Evolutionary conservation across 1,140 invertebrate genomes (phyloP).

Genomic region (Sinella curviseta): DNA sequence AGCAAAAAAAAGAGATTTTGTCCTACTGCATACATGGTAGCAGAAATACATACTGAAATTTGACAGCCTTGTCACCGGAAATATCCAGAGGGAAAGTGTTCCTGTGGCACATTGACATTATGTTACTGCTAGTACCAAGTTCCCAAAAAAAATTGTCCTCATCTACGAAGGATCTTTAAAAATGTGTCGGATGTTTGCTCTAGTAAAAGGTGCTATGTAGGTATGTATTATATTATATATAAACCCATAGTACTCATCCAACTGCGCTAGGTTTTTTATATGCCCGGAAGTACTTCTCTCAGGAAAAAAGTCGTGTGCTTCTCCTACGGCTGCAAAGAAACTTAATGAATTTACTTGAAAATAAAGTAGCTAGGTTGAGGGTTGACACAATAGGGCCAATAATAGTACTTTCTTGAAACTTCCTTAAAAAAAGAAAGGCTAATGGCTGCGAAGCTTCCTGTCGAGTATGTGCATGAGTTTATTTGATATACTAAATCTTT

Average conservation of each 20-base stretch:
- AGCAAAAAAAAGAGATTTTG: background rate
- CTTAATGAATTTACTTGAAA: conserved; percentile 4
- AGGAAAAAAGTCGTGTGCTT: background rate
- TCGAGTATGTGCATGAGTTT: background rate
- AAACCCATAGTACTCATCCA: background rate
- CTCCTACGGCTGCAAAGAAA: background rate
- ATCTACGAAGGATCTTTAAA: background rate
- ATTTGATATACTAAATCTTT: too few species aligned
- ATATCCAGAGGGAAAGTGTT: conserved; percentile 18
- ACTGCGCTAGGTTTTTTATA: conserved; percentile 6
- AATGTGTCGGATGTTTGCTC: background rate
- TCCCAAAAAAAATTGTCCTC: background rate
- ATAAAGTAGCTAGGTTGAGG: background rate
- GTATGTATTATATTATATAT: background rate
- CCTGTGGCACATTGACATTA: conserved; percentile 19
- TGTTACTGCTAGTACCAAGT: background rate
- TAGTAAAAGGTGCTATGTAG: background rate
- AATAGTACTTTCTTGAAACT: background rate
- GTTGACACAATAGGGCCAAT: background rate
- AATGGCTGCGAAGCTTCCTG: background rate
- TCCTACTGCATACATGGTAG: background rate
- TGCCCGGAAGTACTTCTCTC: background rate
- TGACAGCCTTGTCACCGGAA: conserved; percentile 23
- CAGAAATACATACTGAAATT: conserved; percentile 3
- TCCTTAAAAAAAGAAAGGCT: background rate